phyloP scores from a whole-genome alignment of 2,113 vertebrate species.

The Mustelus asterias region DNA sequence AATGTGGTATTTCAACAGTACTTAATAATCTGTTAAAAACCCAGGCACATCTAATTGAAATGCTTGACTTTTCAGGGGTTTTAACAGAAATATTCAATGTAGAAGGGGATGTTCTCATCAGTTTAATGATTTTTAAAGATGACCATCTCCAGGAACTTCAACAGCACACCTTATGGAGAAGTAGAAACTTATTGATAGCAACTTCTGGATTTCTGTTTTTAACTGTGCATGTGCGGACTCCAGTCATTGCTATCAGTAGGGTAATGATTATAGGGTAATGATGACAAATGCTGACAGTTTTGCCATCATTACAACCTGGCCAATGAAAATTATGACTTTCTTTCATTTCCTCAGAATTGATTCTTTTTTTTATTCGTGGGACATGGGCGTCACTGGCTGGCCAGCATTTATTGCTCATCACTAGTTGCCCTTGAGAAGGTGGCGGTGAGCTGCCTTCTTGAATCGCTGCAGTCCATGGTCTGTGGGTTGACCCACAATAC shows the following conservation, averaged over 20 bases:
- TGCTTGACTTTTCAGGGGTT: background rate
- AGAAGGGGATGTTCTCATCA: background rate
- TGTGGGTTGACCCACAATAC: too few species aligned
- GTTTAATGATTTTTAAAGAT: background rate
- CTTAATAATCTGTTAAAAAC: background rate
- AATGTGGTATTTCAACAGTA: background rate
- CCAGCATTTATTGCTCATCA: too few species aligned
- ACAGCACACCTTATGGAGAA: background rate
- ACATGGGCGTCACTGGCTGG: too few species aligned
- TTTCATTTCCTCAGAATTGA: background rate
- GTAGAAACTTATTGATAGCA: background rate
- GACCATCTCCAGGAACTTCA: background rate
- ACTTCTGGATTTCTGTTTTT: background rate
- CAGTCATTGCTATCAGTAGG: background rate
- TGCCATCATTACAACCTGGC: too few species aligned
- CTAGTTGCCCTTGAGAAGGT: too few species aligned
- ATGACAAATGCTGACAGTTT: background rate
- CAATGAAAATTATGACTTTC: too few species aligned
- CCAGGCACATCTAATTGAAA: background rate
- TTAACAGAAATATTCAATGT: background rate
- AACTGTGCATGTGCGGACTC: background rate
- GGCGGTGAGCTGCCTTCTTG: too few species aligned
- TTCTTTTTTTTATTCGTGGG: too few species aligned
- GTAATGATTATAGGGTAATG: background rate
- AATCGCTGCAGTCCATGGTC: too few species aligned